Evolutionary conservation across 2,797 vertebrate genomes (phyloP), one percentile per base, ranked within the genome.

Genomic region (Gephyroberyx darwinii): DNA sequence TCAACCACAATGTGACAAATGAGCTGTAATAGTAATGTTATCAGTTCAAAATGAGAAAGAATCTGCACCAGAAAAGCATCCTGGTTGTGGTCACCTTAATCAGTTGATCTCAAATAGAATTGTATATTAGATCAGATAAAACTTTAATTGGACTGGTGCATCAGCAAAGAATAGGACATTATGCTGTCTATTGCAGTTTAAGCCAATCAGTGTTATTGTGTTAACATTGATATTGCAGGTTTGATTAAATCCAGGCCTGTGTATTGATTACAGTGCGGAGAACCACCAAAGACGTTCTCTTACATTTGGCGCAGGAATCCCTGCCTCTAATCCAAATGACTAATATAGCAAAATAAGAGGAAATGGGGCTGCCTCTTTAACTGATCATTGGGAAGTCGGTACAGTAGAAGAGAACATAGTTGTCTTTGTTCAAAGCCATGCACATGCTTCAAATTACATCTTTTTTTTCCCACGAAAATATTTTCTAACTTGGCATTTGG

Each of bases 401-500:
- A 65, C 74, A 68, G 65, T 48, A 39, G 45, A 78, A 51, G 73
- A 80, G 77, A 91, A 86, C 82, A 90, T 79, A 73, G 77, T 80
- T 84, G 87, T 89, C 88, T 92, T 90, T 92, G 87, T 92, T 91
- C 69, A 71, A 75, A 65, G 70, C 69, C 35, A 1, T 64, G 61
- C 80, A 85, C 77, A 73, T 91, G 88, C 68, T 91, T 86, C 78
- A 58, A 81, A 90, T 91, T 88, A 89, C 37, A 78, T 56, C 47
- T 66, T 61, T 77, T 72, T 64, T 70, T 35, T 6, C 20, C 63
- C 17, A 7, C 53, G 61, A 60, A 76, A 51, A 41, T 50, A 65
- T 61, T 73, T 26, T 69, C 48, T 13, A 67, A 65, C 50, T 72
- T 77, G 59, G 69, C 47, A 45, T 71, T 73, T 64, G 35, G 35